phyloP scores from a whole-genome alignment of 2,888 invertebrate genomes.

The Dolomedes plantarius region DNA sequence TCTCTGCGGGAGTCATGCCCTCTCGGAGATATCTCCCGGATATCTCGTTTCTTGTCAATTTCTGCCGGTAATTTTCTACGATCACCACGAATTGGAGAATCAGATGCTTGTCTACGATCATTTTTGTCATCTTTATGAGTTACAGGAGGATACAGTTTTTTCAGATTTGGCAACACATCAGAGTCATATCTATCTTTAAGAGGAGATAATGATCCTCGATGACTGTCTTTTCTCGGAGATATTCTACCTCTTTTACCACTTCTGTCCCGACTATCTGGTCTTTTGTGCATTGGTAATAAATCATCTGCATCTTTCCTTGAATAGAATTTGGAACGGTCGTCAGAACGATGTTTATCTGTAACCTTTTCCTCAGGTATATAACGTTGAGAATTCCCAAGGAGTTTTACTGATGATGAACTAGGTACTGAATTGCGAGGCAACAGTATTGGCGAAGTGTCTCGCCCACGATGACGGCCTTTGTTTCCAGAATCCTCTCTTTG shows the following conservation, averaged over 20 bases:
- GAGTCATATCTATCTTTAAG: slow-evolving; percentile 41
- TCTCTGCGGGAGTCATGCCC: slow-evolving; percentile 43
- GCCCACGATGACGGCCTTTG: slow-evolving; percentile 33
- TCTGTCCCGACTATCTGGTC: slow-evolving; percentile 47
- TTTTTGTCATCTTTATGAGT: slow-evolving; percentile 40
- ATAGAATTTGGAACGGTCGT: slow-evolving; percentile 37
- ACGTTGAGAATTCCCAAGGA: slow-evolving; percentile 10
- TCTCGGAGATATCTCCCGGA: slow-evolving; percentile 44
- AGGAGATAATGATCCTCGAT: slow-evolving; percentile 46
- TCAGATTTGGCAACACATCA: slow-evolving; percentile 4
- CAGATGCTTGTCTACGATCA: slow-evolving; percentile 29
- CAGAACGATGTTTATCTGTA: slow-evolving; percentile 11
- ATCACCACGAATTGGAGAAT: slow-evolving; percentile 41
- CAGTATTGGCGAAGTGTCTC: slow-evolving; percentile 42
- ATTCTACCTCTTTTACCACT: slow-evolving; percentile 23
- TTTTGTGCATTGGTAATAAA: slow-evolving; percentile 22
- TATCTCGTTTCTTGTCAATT: slow-evolving; percentile 51
- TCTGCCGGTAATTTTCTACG: slow-evolving; percentile 35
- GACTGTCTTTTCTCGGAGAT: slow-evolving; percentile 53
- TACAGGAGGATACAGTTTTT: slow-evolving; percentile 35
- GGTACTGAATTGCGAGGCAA: slow-evolving; percentile 14
- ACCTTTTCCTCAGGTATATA: slow-evolving; percentile 36
- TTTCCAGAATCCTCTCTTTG: slow-evolving; percentile 35
- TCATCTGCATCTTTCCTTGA: slow-evolving; percentile 36
- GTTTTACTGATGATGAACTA: slow-evolving; percentile 12